Conservation (phyloP, 2,888 invertebrate genomes). For the Limnephilus marmoratus region DNA sequence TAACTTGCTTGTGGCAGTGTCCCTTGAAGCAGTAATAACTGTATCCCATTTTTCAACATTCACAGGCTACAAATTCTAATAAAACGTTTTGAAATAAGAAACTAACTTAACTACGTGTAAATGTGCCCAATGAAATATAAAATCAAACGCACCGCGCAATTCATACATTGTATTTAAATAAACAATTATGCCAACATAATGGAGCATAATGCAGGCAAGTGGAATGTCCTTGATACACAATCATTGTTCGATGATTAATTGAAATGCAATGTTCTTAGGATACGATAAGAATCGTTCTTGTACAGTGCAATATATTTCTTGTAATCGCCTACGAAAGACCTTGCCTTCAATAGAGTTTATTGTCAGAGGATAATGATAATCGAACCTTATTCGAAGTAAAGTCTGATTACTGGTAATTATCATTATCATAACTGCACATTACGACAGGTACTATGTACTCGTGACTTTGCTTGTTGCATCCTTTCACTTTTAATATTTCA, state of each 20-base stretch:
- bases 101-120: neutral
- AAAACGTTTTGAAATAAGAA: too few relatives aligned
- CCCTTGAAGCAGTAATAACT: too few relatives aligned
- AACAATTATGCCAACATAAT: neutral
- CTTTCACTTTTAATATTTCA: neutral
- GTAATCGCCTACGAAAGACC: neutral
- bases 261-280: neutral
- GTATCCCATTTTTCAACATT: too few relatives aligned
- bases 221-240: neutral
- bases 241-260: neutral
- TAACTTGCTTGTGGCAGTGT: too few relatives aligned
- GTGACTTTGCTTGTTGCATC: neutral
- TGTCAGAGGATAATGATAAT: neutral
- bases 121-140: neutral
- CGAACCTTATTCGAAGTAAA: neutral
- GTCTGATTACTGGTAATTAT: neutral
- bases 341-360: neutral
- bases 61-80: too few relatives aligned
- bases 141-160: neutral
- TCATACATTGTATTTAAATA: neutral
- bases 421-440: neutral
- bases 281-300: neutral
- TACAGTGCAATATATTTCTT: neutral
- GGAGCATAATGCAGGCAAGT: neutral
- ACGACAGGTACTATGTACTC: neutral